These are phyloP conservation scores for Psittacula echo DNA, from an alignment of 2,797 vertebrate genomes.

Conservation along the genomic window DNA sequence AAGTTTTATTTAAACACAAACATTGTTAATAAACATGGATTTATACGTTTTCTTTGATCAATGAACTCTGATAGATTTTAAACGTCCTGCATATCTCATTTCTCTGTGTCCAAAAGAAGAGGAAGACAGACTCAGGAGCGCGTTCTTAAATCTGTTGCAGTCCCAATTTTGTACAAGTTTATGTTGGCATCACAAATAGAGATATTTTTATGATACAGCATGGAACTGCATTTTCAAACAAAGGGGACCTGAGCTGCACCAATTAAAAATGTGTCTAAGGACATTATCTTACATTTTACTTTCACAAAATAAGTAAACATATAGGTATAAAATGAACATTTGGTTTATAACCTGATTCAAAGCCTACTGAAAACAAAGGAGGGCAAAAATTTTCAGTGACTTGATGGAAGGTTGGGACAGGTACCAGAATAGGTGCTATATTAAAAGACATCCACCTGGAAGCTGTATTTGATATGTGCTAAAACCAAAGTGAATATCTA, in stretches of 20 bases:
- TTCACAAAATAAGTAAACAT: neutral
- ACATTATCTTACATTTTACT: neutral
- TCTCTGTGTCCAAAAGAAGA: conserved; percentile 6
- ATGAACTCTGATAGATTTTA: conserved; percentile 6
- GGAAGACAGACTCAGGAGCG: neutral
- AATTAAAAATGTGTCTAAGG: neutral
- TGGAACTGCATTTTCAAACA: neutral
- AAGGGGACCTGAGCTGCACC: neutral
- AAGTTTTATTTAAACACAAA: conserved; percentile 58
- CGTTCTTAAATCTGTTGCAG: neutral
- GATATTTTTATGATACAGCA: neutral
- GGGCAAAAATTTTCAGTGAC: neutral
- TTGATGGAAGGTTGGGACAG: neutral
- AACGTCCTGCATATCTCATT: conserved; percentile 18
- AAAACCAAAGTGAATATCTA: neutral
- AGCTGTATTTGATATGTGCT: neutral
- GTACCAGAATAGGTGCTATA: neutral
- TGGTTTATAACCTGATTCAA: neutral
- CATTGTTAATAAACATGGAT: conserved; percentile 61
- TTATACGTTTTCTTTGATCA: conserved; percentile 65
- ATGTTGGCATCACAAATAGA: neutral
- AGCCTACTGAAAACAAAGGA: neutral
- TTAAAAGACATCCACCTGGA: neutral
- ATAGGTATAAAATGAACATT: neutral
- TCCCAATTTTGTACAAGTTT: conserved; percentile 9